Base-by-base conservation (phyloP, 2,113 vertebrate species). In the Oxygymnocypris stewartii region DNA sequence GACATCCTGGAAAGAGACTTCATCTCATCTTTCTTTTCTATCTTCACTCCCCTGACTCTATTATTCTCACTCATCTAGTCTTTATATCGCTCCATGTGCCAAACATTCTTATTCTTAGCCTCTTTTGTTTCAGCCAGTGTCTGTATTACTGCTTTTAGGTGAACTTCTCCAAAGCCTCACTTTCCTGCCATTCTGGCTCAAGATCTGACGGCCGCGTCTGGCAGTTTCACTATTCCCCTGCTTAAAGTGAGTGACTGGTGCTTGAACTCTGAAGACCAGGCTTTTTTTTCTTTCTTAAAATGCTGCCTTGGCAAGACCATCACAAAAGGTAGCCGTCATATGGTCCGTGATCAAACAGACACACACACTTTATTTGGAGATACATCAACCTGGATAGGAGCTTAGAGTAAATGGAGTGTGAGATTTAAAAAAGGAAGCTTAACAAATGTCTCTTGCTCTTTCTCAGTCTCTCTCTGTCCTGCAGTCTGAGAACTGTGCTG, bases 241-340 rank as follows among this genome's bases (percentile, higher is more conserved):
- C 28, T 85, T 42, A 87, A 76, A 90, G 73, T 54, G 81, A 87
- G 57, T 67, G 67, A 81, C 87, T 83, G 84, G 63, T 47, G 86
- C 86, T 84, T 85, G 79, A 87, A 85, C 51, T 88, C 77, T 10
- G 67, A 59, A 67, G 86, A 88, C 65, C 23, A n/a, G 69, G 57
- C 84, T 4, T 12, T 77, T 54, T 85, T 23, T 61, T 57, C 74
- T 80, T 78, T 79, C 8, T 49, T 80, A 61, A 89, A 82, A 74
- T 63, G 78, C 80, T 83, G 74, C 77, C 88, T 37, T 67, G 40
- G 63, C 44, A 57, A 87, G 44, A 57, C 79, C 40, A 76, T 89
- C 87, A 90, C 57, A 85, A 91, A 87, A 91, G 90, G 88, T 88
- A 90, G 89, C 86, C 81, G 78, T 89, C 82, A 91, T 88, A 89